These are phyloP conservation scores for Leptogaster cylindrica DNA, from an alignment of 2,888 invertebrate species.

Conservation along the genomic window DNA sequence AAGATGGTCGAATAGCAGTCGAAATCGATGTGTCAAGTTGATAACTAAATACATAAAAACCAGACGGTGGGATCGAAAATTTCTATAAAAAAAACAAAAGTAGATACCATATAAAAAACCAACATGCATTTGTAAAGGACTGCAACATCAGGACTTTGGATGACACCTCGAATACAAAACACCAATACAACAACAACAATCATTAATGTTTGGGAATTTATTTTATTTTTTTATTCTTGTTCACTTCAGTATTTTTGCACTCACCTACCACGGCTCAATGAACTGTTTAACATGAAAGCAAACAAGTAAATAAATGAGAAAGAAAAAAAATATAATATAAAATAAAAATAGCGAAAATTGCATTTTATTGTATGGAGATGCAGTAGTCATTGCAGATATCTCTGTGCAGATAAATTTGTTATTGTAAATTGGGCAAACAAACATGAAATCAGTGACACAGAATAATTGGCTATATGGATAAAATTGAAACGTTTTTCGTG, in stretches of 20 bases:
- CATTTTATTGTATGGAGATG: too few species aligned
- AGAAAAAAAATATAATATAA: background rate
- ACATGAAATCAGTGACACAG: background rate
- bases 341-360: background rate
- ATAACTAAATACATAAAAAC: too few species aligned
- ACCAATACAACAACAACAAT: too few species aligned
- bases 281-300: conserved; percentile 9
- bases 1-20: background rate
- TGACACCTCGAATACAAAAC: too few species aligned
- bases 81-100: too few species aligned
- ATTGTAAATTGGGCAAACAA: conserved; percentile 16
- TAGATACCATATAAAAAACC: too few species aligned
- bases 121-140: too few species aligned
- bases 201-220: too few species aligned
- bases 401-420: conserved; percentile 8
- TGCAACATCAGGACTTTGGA: too few species aligned
- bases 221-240: background rate
- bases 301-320: conserved; percentile 17
- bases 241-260: conserved; percentile 15
- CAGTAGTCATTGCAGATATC: background rate
- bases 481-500: conserved; percentile 6
- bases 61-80: too few species aligned
- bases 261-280: conserved; percentile 6
- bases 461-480: conserved; percentile 14
- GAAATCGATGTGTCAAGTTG: too few species aligned